These are phyloP conservation scores for Atherix ibis DNA, from an alignment of 2,888 invertebrate genomes.

Conservation along the genomic window DNA sequence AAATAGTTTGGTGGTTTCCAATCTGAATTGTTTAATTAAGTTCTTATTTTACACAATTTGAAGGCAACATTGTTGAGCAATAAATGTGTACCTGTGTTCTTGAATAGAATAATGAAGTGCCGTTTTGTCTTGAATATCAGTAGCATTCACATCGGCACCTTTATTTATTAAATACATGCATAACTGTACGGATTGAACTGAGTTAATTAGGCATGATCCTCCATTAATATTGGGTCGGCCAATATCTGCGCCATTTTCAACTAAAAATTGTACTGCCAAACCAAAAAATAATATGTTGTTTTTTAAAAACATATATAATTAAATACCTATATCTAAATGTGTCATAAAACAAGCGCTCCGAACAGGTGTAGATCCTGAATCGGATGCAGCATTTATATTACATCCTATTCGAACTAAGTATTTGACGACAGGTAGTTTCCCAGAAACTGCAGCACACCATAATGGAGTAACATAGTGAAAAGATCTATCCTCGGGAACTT, in stretches of 20 bases:
- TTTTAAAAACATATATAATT: not conserved
- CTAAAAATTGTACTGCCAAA: conserved; percentile 54
- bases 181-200: conserved; percentile 70
- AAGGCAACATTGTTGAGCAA: not conserved
- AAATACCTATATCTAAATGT: conserved; percentile 49
- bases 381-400: conserved; percentile 71
- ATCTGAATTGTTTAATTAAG: conserved; percentile 26
- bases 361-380: conserved; percentile 78
- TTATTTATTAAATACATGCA: conserved; percentile 64
- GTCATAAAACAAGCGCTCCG: conserved; percentile 90
- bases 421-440: conserved; percentile 59
- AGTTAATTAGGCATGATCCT: conserved; percentile 85
- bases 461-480: conserved; percentile 71
- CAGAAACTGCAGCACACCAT: conserved; percentile 85
- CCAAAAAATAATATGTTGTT: conserved; percentile 13
- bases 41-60: too few relatives aligned
- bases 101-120: conserved; percentile 89
- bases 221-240: conserved; percentile 76
- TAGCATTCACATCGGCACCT: conserved; percentile 72
- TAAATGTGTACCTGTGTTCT: conserved; percentile 42
- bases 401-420: conserved; percentile 66
- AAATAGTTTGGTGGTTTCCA: conserved; percentile 69
- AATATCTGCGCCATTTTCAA: conserved; percentile 67
- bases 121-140: conserved; percentile 78
- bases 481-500: conserved; percentile 63